Base-by-base conservation (phyloP, 2,113 vertebrate species). In the Marmota flaviventris region DNA sequence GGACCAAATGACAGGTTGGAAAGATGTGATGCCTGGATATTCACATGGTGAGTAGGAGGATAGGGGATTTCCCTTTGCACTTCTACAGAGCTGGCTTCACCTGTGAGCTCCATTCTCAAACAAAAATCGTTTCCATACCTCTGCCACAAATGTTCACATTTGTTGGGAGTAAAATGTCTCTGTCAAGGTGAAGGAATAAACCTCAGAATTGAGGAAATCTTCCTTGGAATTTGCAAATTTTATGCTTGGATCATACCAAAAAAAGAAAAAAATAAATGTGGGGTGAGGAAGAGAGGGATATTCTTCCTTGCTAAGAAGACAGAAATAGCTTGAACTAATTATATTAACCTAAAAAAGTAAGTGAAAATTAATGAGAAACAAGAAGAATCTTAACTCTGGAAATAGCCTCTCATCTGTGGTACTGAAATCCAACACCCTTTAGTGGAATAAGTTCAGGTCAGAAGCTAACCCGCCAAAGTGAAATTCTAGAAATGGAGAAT, bases 291-390 rank as follows among this genome's bases (percentile, higher is more conserved):
- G 25, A 88, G 25, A 95, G n/a, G 78, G 81, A 95, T 65, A 92
- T 76, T 95, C 77, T 93, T 92, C 51, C 61, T 94, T 85, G 72
- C 63, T 67, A 93, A 91, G 65, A 93, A 92, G 85, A 97, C 87
- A 86, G 82, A 98, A 97, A 97, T 98, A 97, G 65, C 84, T 92
- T 67, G 82, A 96, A 77, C 78, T 96, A 97, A 97, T 96, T 97
- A 95, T 90, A 95, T 91, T 95, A 97, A 96, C 96, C 95, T 95
- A 84, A 96, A 96, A 94, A 96, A 24, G 63, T 79, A 96, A 94
- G 88, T 69, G 78, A 87, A 92, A 96, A 97, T 85, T 96, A 97
- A 95, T 92, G 93, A 97, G 94, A 97, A 97, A 90, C 78, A 88
- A 84, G 61, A 91, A 95, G 63, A 77, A 76, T 93, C 92, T 88